Evolutionary conservation across 2,888 invertebrate species (phyloP), one percentile per base, ranked within the genome.

Genomic region (Stratiomys singularior): DNA sequence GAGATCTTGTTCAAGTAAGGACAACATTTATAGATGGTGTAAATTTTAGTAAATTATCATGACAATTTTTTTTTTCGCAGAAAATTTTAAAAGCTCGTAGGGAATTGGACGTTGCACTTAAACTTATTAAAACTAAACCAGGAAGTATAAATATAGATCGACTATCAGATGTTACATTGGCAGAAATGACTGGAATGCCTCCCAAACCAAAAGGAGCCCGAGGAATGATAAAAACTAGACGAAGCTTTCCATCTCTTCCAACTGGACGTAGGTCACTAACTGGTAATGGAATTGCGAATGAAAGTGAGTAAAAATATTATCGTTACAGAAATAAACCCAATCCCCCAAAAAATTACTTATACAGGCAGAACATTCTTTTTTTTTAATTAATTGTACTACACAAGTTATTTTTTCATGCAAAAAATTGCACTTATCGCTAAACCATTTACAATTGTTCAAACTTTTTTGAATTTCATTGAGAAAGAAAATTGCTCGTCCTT

Each of bases 21-120:
- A 3, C 37, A 37, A n/a, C n/a, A n/a, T n/a, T n/a, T n/a, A n/a
- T n/a, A n/a, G n/a, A n/a, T n/a, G n/a, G n/a, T n/a, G n/a, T n/a
- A 21, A 67, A n/a, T 28, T 11, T 11, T 21, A 52, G 15, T 56
- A 4, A 56, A 71, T 72, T 15, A 18, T 11, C 9, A 21, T 15
- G 5, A 15, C 30, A 25, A 52, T 58, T 5, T 37, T 37, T 37
- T 5, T 37, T 37, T 37, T 74, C 52, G 1, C 46, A 74, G 74
- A 58, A 58, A 58, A 74, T 74, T n/a, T 58, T 74, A 23, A 74
- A 37, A 37, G 74, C 74, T 15, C 74, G 74, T 37, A 58, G 28
- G 15, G 47, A 58, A 5, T 21, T 74, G 13, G 74, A 74, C 21
- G 23, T 60, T 15, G 74, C 74, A n/a, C 44, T 74, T 11, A 74